Base-by-base conservation (phyloP, 2,888 invertebrate genomes). In the Drosophila atroscutellata region DNA sequence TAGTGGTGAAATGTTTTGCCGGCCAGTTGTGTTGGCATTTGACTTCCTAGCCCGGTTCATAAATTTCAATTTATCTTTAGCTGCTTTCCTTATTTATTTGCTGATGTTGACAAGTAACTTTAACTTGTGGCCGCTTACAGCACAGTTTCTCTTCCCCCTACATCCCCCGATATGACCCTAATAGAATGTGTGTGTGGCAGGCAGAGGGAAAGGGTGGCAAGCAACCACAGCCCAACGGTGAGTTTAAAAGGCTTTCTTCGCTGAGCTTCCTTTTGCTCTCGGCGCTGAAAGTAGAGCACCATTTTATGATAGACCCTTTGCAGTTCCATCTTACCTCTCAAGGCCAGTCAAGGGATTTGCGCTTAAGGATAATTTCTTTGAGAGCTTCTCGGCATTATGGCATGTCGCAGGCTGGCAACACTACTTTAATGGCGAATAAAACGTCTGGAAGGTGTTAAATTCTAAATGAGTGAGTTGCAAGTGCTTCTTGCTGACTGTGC, bases 61-160 rank as follows among this genome's bases (percentile, higher is more conserved):
- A 85, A 87, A 85, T 85, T 83, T 81, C 83, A 83, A 85, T 85
- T 87, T 85, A 79, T 85, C 85, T 85, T 69, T 68, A 59, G 74
- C 78, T 58, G 45, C 55, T 52, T 47, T 37, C 69, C 66, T 52
- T 76, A 87, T 78, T 76, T 85, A 77, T 83, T 83, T 83, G 77
- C 83, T 75, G 79, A 65, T 81, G 88, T 81, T 87, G 88, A 87
- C 86, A 85, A 83, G 86, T 73, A 73, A 75, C 81, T 79, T 81
- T 77, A 63, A 64, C 72, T 71, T 75, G 50, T 58, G 67, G 34
- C 20, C 52, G 26, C 28, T 54, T 34, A 11, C 37, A 42, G 32
- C 4, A 32, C 52, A 45, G 52, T 49, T 51, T 51, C 51, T 30
- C 30, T 37, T 47, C 49, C n/a, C n/a, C 2, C 11, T 20, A 26